Conservation (phyloP, 2,888 invertebrate genomes). For the Melikaiella ostensackeni region DNA sequence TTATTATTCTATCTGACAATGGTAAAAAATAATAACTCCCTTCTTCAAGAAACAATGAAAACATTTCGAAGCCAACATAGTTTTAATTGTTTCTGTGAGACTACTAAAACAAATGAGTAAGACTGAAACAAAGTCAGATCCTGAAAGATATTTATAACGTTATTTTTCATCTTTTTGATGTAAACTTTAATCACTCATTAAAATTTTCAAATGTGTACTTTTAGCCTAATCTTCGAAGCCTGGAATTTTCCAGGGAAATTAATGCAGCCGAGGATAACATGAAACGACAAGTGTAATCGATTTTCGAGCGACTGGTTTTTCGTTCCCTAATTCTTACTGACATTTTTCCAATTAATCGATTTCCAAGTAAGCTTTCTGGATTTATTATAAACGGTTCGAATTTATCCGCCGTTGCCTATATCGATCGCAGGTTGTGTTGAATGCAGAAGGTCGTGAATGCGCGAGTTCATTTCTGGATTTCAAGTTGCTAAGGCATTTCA, state of each 20-base stretch:
- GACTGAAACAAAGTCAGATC: no score
- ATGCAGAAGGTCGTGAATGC: slow-evolving; percentile 22
- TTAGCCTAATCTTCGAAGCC: not conserved
- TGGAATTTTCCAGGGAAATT: not conserved
- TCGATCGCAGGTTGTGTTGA: slow-evolving; percentile 1
- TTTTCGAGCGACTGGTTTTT: slow-evolving; percentile 9
- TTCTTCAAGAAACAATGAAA: no score
- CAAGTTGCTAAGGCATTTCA: not conserved
- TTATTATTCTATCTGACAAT: no score
- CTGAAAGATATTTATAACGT: not conserved
- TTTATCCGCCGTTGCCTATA: slow-evolving; percentile 19
- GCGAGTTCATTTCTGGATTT: slow-evolving; percentile 31
- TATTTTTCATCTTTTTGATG: not conserved
- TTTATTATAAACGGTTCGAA: not conserved
- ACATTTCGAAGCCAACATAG: no score
- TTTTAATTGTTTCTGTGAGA: no score
- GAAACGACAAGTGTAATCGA: not conserved
- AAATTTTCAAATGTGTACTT: not conserved
- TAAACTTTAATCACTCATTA: not conserved
- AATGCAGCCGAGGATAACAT: not conserved
- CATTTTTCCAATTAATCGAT: not conserved
- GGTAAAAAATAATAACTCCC: no score
- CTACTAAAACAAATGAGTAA: no score
- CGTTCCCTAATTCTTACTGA: not conserved
- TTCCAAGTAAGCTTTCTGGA: not conserved